Conservation (phyloP, 2,113 vertebrate species). For the Pao palembangensis region DNA sequence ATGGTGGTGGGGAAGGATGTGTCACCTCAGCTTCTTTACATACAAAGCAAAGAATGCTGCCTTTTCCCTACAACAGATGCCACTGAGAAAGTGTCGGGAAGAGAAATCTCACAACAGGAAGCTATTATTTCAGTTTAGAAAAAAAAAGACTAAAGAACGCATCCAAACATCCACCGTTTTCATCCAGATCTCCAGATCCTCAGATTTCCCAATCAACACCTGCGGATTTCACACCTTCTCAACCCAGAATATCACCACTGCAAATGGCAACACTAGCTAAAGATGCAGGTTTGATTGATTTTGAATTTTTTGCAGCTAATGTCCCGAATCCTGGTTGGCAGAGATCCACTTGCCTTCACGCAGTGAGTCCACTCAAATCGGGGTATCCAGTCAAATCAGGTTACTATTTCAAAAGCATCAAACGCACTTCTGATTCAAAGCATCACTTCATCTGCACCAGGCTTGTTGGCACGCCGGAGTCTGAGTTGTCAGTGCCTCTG, state of each 20-base stretch:
- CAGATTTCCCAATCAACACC: conserved; percentile 49
- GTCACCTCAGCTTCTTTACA: conserved; percentile 25
- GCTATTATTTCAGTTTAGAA: background rate
- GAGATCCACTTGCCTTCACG: conserved; percentile 50
- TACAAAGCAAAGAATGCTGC: conserved; percentile 29
- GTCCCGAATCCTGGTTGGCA: conserved; percentile 41
- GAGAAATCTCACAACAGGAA: conserved; percentile 6
- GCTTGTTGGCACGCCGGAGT: conserved; percentile 54
- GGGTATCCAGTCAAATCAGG: conserved; percentile 67
- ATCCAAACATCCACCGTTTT: no score
- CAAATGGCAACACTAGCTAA: conserved; percentile 52
- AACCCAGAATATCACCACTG: conserved; percentile 35
- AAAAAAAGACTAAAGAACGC: background rate
- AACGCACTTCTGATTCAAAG: conserved; percentile 71
- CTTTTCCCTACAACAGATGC: conserved; percentile 26
- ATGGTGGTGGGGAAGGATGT: background rate
- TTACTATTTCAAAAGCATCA: conserved; percentile 64
- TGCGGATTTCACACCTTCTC: conserved; percentile 37
- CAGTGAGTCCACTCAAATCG: conserved; percentile 62
- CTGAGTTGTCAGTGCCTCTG: conserved; percentile 56
- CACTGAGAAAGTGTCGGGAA: conserved; percentile 4
- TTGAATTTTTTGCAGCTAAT: conserved; percentile 57
- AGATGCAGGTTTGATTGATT: conserved; percentile 53
- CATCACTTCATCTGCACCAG: conserved; percentile 56
- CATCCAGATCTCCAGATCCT: conserved; percentile 12